Evolutionary conservation across 1,140 invertebrate species (phyloP).

Genomic region (Ctenoplectra terminalis): DNA sequence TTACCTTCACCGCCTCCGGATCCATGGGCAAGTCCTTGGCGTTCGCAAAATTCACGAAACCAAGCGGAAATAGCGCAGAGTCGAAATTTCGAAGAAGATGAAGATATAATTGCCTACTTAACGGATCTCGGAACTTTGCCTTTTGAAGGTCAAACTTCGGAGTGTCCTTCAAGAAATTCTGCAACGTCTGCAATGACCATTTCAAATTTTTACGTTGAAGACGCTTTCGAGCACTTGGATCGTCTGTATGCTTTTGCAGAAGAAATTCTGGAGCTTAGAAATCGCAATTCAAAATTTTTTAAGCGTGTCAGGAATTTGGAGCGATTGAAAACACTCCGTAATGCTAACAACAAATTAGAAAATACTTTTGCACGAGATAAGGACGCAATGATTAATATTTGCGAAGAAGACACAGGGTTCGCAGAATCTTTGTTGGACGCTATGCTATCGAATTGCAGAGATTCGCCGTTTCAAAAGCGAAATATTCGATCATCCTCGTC

Average conservation of each 20-base stretch:
- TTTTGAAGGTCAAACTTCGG: slow-evolving; percentile 46
- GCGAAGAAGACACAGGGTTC: slow-evolving; percentile 70
- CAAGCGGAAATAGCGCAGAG: not conserved
- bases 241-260: slow-evolving; percentile 89
- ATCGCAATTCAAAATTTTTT: slow-evolving; percentile 88
- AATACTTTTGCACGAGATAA: slow-evolving; percentile 39
- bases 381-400: slow-evolving; percentile 24
- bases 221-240: slow-evolving; percentile 89
- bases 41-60: not conserved
- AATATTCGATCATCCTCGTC: slow-evolving; percentile 37
- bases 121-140: slow-evolving; percentile 36
- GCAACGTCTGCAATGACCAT: slow-evolving; percentile 38
- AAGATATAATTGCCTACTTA: slow-evolving; percentile 58
- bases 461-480: slow-evolving; percentile 36
- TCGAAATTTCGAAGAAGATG: slow-evolving; percentile 51
- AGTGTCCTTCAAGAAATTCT: slow-evolving; percentile 57
- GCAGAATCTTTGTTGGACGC: slow-evolving; percentile 71
- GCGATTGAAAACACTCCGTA: slow-evolving; percentile 85
- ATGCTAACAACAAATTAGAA: slow-evolving; percentile 56
- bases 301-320: slow-evolving; percentile 89
- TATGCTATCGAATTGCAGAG: slow-evolving; percentile 64
- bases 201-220: slow-evolving; percentile 81
- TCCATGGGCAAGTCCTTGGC: slow-evolving; percentile 41
- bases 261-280: slow-evolving; percentile 87
- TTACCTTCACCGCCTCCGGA: slow-evolving; percentile 72